Percentiles rank a stretch among this genome's conserved stretches.
phyloP scores from a whole-genome alignment of 2,888 invertebrate genomes.

The Microdon myrmicae region DNA sequence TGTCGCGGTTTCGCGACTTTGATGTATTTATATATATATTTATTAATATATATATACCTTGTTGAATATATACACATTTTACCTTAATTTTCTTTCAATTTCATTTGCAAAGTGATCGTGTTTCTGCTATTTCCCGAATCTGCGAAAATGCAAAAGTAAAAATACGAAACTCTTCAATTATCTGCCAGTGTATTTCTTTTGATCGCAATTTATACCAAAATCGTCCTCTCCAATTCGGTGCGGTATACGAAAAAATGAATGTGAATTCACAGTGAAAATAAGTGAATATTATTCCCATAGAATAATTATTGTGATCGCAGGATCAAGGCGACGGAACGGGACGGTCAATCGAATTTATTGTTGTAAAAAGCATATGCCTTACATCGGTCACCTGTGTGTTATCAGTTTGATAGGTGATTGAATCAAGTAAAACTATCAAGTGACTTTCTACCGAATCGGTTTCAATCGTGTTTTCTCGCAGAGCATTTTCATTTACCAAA shows the following conservation, averaged over 20 bases:
- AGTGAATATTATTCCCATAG: constrained; percentile 3
- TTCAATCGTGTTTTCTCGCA: no score
- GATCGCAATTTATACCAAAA: no score
- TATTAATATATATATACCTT: no score
- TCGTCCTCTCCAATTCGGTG: neutral
- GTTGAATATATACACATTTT: constrained; percentile 26
- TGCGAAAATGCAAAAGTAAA: constrained; percentile 8
- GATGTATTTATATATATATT: no score
- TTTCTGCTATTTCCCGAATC: no score
- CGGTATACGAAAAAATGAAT: neutral
- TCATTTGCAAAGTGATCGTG: constrained; percentile 3
- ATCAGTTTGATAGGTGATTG: no score
- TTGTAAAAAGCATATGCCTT: no score
- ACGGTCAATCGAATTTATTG: no score
- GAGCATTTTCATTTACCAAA: no score
- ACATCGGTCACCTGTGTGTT: no score
- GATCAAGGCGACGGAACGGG: neutral
- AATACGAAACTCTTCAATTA: neutral
- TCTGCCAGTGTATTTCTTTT: neutral
- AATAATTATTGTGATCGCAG: neutral
- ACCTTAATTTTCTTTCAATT: constrained; percentile 5
- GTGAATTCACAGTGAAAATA: no score
- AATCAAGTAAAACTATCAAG: constrained; percentile 37
- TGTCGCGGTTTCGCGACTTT: constrained; percentile 58
- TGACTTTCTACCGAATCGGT: constrained; percentile 49